Base-by-base conservation (phyloP, 2,888 invertebrate species). In the Portevinia maculata region DNA sequence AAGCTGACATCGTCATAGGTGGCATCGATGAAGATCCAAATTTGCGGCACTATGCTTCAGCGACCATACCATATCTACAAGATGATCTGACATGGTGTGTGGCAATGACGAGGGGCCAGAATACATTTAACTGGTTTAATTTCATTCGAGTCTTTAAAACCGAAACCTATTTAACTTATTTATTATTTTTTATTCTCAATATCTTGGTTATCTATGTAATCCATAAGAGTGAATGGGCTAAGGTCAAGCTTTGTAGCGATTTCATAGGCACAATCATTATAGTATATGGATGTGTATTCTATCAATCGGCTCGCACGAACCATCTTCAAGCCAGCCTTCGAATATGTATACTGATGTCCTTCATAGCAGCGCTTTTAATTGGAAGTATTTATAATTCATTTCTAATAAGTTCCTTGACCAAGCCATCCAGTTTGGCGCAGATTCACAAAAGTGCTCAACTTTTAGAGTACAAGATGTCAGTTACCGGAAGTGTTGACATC, bases 31-130 rank as follows among this genome's bases (percentile, higher is more conserved):
- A 90, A 81, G 90, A 90, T 81, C 89, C 90, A 4, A 88, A 86
- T 59, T 86, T 89, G 0, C 88, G 88, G 21, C 88, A 89, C 53
- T 87, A 86, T 8, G 85, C 90, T 0, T 89, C 90, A 37, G 87
- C 89, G 21, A 87, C 88, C 5, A 87, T 89, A 2, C 88, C 90
- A 0, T 91, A 91, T 62, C 87, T 88, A 44, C 90, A 91, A 85
- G 90, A 91, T 62, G 91, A 91, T 60, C 85, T 91, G 1, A 91
- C 90, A 0, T 91, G 90, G 90, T 90, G 90, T 70, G 89, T 90
- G 44, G 86, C 88, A 0, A 88, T 85, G 60, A 90, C 90, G 0
- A 86, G 5, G 24, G 24, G 24, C 24, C 3, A 87, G 11, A 86
- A 87, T 0, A 85, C 86, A 0, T 84, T 88, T 28, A 86, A 87